These are phyloP conservation scores for Berghia stephanieae DNA, from an alignment of 1,140 invertebrate species.

Conservation along the genomic window DNA sequence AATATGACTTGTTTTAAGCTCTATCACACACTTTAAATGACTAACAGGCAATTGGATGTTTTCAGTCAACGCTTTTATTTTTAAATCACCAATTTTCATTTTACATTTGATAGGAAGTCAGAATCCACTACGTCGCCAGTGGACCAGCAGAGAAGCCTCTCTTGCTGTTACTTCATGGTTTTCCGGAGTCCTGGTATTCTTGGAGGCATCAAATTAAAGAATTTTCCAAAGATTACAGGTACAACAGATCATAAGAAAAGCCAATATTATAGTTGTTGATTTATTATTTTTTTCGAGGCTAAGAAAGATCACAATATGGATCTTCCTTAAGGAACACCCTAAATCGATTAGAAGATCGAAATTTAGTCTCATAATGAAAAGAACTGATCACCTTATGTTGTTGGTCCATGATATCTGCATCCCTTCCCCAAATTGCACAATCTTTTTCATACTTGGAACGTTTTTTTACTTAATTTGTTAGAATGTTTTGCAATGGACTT, in stretches of 20 bases:
- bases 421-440: too few relatives aligned
- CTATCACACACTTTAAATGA: too few relatives aligned
- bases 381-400: too few relatives aligned
- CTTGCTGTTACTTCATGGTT: conserved; percentile 66
- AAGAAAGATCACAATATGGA: background rate
- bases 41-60: too few relatives aligned
- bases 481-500: too few relatives aligned
- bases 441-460: too few relatives aligned
- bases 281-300: background rate
- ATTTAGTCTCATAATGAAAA: too few relatives aligned
- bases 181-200: conserved; percentile 67
- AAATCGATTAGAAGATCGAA: background rate
- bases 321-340: background rate
- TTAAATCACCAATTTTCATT: too few relatives aligned
- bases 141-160: conserved; percentile 54
- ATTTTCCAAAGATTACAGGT: conserved; percentile 57
- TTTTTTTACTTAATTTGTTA: too few relatives aligned
- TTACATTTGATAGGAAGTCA: conserved; percentile 37
- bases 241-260: background rate
- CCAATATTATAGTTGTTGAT: background rate
- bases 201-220: conserved; percentile 64
- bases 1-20: too few relatives aligned
- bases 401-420: too few relatives aligned
- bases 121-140: conserved; percentile 60
- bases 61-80: too few relatives aligned